phyloP scores from a whole-genome alignment of 2,888 invertebrate genomes.

The Drosophila birchii region DNA sequence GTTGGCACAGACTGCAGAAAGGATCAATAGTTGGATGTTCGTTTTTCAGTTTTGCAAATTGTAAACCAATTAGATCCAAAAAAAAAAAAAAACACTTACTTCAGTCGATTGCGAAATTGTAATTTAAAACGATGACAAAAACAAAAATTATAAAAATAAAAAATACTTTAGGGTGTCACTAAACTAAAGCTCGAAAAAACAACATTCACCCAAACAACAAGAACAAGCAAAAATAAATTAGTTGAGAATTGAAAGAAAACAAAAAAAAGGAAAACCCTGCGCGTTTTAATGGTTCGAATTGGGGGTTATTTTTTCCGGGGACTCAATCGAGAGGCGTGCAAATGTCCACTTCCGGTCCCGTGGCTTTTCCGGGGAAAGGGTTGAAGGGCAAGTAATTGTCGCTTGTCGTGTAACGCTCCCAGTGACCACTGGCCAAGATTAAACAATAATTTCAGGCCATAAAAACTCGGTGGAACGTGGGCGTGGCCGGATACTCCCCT shows the following conservation, averaged over 20 bases:
- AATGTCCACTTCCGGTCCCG: conserved; percentile 63
- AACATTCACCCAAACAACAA: conserved; percentile 51
- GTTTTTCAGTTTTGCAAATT: conserved; percentile 57
- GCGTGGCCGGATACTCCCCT: conserved; percentile 10
- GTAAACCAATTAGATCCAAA: conserved; percentile 33
- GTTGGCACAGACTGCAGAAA: conserved; percentile 76
- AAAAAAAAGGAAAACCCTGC: conserved; percentile 26
- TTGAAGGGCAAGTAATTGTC: conserved; percentile 57
- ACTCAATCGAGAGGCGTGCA: conserved; percentile 60
- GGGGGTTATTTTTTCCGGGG: conserved; percentile 5
- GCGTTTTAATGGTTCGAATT: conserved; percentile 54
- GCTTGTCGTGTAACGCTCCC: conserved; percentile 63
- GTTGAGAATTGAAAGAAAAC: conserved; percentile 76
- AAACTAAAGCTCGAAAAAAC: conserved; percentile 65
- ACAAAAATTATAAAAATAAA: conserved; percentile 21
- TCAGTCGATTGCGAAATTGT: conserved; percentile 52
- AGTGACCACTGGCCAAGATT: conserved; percentile 53
- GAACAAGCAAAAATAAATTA: conserved; percentile 71
- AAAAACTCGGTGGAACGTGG: conserved; percentile 3
- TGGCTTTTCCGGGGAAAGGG: conserved; percentile 8
- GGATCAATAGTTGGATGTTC: conserved; percentile 62
- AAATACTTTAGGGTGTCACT: conserved; percentile 71
- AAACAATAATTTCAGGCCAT: conserved; percentile 66
- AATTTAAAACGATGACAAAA: conserved; percentile 50
- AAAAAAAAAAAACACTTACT: conserved; percentile 30